phyloP scores from a whole-genome alignment of 2,797 vertebrate species.

The Psittacula derbiana region DNA sequence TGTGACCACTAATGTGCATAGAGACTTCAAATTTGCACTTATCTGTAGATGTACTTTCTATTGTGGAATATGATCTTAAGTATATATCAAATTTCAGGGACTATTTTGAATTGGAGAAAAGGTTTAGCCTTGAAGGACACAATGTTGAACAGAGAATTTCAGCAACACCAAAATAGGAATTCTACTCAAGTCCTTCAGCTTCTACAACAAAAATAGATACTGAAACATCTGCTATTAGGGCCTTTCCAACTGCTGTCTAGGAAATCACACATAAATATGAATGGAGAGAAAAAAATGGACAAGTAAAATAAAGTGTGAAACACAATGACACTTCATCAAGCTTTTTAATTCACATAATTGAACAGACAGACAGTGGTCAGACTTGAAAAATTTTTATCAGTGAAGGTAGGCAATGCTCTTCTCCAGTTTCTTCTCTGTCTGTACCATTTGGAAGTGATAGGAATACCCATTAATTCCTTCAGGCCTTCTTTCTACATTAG shows the following conservation, averaged over 20 bases:
- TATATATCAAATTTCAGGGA: neutral
- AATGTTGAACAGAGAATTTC: neutral
- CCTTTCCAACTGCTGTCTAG: neutral
- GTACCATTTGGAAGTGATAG: slow-evolving; percentile 17
- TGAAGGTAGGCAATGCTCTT: neutral
- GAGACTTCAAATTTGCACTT: neutral
- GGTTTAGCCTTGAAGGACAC: neutral
- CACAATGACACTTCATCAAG: neutral
- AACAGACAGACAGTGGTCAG: neutral
- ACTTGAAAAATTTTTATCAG: neutral
- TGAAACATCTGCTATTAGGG: neutral
- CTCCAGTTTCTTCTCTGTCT: neutral
- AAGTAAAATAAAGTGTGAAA: neutral
- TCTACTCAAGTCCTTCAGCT: neutral
- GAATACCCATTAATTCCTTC: slow-evolving; percentile 30
- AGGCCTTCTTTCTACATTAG: slow-evolving; percentile 36
- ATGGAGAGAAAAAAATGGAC: neutral
- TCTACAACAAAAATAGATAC: neutral
- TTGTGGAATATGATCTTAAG: neutral
- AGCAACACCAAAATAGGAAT: neutral
- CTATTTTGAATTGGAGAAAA: neutral
- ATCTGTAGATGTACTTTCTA: neutral
- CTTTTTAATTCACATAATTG: neutral
- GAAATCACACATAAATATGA: neutral
- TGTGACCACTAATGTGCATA: neutral